Evolutionary conservation across 2,797 vertebrate species (phyloP).

Genomic region (Iguana delicatissima): DNA sequence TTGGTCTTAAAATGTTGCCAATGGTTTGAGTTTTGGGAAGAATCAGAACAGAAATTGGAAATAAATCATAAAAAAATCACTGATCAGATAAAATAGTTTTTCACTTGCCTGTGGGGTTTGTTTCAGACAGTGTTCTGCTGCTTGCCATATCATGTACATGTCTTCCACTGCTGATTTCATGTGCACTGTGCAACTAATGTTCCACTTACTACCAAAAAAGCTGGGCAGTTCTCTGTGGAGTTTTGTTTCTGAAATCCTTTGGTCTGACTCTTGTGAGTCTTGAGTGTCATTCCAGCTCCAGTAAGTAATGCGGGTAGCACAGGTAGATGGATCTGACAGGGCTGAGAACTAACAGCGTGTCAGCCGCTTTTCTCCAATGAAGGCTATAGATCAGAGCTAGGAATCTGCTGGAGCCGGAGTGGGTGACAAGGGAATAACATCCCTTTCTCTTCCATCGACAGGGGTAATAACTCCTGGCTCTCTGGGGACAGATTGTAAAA

Average conservation of each 20-base stretch:
- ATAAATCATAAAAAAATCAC: background rate
- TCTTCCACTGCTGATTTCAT: slow-evolving; percentile 37
- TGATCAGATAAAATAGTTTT: background rate
- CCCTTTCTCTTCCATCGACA: slow-evolving; percentile 99
- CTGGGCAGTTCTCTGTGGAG: slow-evolving; percentile 6
- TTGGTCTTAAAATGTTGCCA: background rate
- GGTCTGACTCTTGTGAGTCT: slow-evolving; percentile 75
- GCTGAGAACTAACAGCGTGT: slow-evolving; percentile 81
- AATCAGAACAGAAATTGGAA: background rate
- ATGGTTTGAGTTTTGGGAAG: background rate
- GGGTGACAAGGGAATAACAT: slow-evolving; percentile 99
- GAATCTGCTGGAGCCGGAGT: slow-evolving; percentile 89
- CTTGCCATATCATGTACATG: background rate
- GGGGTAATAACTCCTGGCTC: slow-evolving; percentile 99
- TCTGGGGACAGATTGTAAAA: slow-evolving; percentile 99
- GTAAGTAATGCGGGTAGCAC: slow-evolving; percentile 78
- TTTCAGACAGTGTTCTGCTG: background rate
- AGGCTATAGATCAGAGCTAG: slow-evolving; percentile 94
- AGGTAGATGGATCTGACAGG: slow-evolving; percentile 84
- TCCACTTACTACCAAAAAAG: slow-evolving; percentile 71
- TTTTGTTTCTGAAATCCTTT: slow-evolving; percentile 71
- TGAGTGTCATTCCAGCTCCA: slow-evolving; percentile 76
- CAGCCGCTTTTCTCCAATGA: slow-evolving; percentile 83
- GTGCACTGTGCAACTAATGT: slow-evolving; percentile 48
- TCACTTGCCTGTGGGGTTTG: slow-evolving; percentile 1